These are phyloP conservation scores for Heptranchias perlo DNA, from an alignment of 2,113 vertebrate species.

Conservation along the genomic window DNA sequence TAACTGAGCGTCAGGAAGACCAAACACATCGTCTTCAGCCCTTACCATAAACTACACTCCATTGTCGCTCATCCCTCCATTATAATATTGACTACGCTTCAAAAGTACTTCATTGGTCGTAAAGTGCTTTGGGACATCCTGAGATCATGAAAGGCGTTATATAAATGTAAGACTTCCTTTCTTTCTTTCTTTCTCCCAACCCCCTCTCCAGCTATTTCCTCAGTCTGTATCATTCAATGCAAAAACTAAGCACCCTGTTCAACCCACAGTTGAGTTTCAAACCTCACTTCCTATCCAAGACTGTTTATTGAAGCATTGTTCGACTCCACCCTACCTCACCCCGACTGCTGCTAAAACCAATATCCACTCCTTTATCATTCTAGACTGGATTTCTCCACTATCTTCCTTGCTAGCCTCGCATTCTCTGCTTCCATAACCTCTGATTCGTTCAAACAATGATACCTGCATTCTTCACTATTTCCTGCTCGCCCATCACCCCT, in stretches of 20 bases:
- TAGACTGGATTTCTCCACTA: not conserved
- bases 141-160: too few species aligned
- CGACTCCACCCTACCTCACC: not conserved
- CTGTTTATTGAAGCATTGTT: not conserved
- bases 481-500: too few species aligned
- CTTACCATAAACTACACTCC: too few species aligned
- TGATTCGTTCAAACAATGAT: too few species aligned
- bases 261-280: not conserved
- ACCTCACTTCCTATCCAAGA: not conserved
- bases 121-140: too few species aligned
- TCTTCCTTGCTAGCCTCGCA: not conserved
- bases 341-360: not conserved
- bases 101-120: too few species aligned
- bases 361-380: not conserved
- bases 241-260: not conserved
- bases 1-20: too few species aligned
- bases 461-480: too few species aligned
- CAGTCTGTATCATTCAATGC: not conserved
- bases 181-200: not conserved
- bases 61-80: too few species aligned
- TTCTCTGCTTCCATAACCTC: not conserved
- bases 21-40: too few species aligned
- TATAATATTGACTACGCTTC: too few species aligned
- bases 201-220: not conserved
- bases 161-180: too few species aligned